Conservation (phyloP, 2,888 invertebrate genomes). For the Scotopteryx bipunctaria region DNA sequence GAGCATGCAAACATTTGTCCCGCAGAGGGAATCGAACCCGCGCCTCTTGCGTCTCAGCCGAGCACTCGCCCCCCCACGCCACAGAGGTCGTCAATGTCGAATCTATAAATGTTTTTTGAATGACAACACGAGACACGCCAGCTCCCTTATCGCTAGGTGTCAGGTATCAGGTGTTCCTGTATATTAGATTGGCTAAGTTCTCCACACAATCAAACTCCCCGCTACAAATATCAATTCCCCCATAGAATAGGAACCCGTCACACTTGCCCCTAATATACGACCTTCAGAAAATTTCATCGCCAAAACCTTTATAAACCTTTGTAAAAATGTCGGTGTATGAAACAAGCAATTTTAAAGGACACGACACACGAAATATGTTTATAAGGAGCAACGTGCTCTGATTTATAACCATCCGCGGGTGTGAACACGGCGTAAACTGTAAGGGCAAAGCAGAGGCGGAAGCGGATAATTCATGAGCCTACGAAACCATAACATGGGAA, state of each 20-base stretch:
- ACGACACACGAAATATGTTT: constrained; percentile 76
- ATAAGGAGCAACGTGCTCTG: constrained; percentile 75
- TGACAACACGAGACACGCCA: too few relatives aligned
- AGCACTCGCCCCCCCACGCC: too few relatives aligned
- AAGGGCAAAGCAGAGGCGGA: constrained; percentile 2
- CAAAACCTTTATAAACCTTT: constrained; percentile 36
- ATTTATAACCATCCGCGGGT: constrained; percentile 70
- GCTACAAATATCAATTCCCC: constrained; percentile 22
- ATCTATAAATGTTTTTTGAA: too few relatives aligned
- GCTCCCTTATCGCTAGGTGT: too few relatives aligned
- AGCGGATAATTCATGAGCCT: constrained; percentile 9
- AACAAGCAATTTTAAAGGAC: constrained; percentile 66
- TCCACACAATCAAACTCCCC: constrained; percentile 3
- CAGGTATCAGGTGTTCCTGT: constrained; percentile 7
- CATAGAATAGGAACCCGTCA: constrained; percentile 21
- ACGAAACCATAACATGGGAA: background rate
- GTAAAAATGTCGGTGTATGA: constrained; percentile 46
- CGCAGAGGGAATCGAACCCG: too few relatives aligned
- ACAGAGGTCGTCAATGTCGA: too few relatives aligned
- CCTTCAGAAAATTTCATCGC: constrained; percentile 25
- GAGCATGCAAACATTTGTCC: too few relatives aligned
- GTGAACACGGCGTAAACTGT: constrained; percentile 43
- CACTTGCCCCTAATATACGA: constrained; percentile 22
- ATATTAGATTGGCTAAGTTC: background rate
- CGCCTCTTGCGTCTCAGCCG: too few relatives aligned